phyloP scores from a whole-genome alignment of 2,797 vertebrate species.

The Etheostoma nigrum region DNA sequence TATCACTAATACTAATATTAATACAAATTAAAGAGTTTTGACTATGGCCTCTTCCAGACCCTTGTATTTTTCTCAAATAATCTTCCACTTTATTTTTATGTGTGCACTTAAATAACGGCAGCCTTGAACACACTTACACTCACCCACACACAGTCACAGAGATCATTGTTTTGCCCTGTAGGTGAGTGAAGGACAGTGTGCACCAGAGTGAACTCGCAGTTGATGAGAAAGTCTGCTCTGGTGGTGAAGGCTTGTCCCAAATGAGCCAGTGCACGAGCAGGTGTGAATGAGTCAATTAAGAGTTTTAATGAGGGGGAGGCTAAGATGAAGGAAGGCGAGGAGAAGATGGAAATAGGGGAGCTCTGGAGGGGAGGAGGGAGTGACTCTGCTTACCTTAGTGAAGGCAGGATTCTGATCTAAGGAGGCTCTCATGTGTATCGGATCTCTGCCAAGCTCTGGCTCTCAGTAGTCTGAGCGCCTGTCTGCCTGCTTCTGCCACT shows the following conservation, averaged over 20 bases:
- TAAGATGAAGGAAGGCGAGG: constrained; percentile 62
- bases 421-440: constrained; percentile 66
- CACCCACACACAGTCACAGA: constrained; percentile 28
- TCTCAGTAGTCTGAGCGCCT: constrained; percentile 54
- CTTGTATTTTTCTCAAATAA: background rate
- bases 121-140: constrained; percentile 18
- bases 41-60: background rate
- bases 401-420: constrained; percentile 71
- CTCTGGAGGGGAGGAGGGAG: constrained; percentile 40
- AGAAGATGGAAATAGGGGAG: constrained; percentile 46
- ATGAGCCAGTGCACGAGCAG: constrained; percentile 78
- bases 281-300: constrained; percentile 84
- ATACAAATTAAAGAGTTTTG: background rate
- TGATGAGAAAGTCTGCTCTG: constrained; percentile 82
- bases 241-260: constrained; percentile 72
- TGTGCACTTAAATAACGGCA: background rate
- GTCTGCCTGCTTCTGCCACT: constrained; percentile 57
- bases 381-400: constrained; percentile 66
- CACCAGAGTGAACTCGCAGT: constrained; percentile 67
- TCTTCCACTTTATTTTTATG: background rate
- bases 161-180: constrained; percentile 63
- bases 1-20: background rate
- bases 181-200: constrained; percentile 78
- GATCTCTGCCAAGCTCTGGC: constrained; percentile 65
- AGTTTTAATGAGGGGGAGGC: constrained; percentile 80